Evolutionary conservation across 2,888 invertebrate genomes (phyloP), one percentile per base, ranked within the genome.

Genomic region (Morpho helenor): DNA sequence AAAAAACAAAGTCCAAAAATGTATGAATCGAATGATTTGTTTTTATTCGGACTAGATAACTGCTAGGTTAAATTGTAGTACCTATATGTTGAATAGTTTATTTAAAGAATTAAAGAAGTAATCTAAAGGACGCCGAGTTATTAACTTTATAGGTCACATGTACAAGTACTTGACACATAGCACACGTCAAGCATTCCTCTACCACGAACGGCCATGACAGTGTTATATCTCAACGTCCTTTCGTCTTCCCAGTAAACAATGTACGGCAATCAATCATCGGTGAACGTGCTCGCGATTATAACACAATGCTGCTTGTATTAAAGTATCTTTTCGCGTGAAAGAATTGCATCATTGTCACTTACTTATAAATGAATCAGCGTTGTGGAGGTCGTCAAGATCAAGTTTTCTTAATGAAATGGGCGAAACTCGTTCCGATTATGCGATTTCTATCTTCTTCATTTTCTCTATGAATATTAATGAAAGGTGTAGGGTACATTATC

Each of bases 341-440:
- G n/a, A 43, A 55, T 55, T 55, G 48, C 44, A 16, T 51, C 42
- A 59, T 59, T 48, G 45, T 54, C 54, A 48, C 42, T 54, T 52
- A 42, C 47, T 43, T 49, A 49, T 45, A 23, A 49, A 41, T 62
- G 57, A 62, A 52, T 54, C 53, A 66, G 64, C 62, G 63, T 60
- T 9, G 23, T 39, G 51, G 57, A 70, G 68, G 68, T 65, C 69
- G 57, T 47, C 63, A 16, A 56, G 61, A 56, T 48, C 68, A 23
- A 53, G 66, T 66, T 68, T 62, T 61, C 65, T 65, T 63, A 66
- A 66, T 67, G 62, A 64, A 63, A 49, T 48, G 48, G 43, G 54
- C 59, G 60, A 44, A 59, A 68, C 65, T 51, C 10, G 57, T 62
- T 58, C 45, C 52, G 49, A 50, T 50, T 52, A 49, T 53, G 51